These are phyloP conservation scores for Tenthredo distinguenda DNA, from an alignment of 2,888 invertebrate genomes.

Conservation along the genomic window DNA sequence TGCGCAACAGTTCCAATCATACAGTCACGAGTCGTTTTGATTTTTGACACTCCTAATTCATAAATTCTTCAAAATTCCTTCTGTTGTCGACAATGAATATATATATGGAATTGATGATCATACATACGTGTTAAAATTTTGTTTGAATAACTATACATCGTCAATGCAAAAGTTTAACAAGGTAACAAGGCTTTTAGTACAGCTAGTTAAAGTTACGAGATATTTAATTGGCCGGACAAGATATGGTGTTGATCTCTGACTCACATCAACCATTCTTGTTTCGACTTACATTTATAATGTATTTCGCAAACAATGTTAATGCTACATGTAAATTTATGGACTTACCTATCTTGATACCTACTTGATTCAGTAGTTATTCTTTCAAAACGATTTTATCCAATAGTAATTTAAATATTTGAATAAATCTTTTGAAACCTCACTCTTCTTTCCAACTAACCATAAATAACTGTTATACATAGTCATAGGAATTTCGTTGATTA, in stretches of 20 bases:
- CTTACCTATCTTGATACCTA: conserved; percentile 9
- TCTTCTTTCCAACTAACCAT: not conserved
- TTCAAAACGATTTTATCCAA: not conserved
- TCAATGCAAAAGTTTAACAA: not conserved
- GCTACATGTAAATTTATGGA: not conserved
- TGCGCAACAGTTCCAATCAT: not conserved
- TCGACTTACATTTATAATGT: conserved; percentile 22
- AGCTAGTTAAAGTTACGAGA: conserved; percentile 16
- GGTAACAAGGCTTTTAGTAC: conserved; percentile 8
- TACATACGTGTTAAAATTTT: not conserved
- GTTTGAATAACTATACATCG: not conserved
- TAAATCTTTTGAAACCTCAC: not conserved
- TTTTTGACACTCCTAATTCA: not conserved
- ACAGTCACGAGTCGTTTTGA: not conserved
- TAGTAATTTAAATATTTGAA: not conserved
- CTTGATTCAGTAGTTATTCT: not conserved
- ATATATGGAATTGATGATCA: not conserved
- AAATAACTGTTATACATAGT: not conserved
- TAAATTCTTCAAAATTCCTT: not conserved
- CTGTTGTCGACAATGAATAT: not conserved
- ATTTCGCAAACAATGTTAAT: conserved; percentile 27
- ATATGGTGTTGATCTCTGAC: conserved; percentile 29
- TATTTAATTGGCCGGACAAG: conserved; percentile 25
- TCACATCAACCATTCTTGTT: conserved; percentile 11
- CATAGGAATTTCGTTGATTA: not conserved